These are phyloP conservation scores for Lipotes vexillifer DNA, from an alignment of 2,113 vertebrate genomes.

Conservation along the genomic window DNA sequence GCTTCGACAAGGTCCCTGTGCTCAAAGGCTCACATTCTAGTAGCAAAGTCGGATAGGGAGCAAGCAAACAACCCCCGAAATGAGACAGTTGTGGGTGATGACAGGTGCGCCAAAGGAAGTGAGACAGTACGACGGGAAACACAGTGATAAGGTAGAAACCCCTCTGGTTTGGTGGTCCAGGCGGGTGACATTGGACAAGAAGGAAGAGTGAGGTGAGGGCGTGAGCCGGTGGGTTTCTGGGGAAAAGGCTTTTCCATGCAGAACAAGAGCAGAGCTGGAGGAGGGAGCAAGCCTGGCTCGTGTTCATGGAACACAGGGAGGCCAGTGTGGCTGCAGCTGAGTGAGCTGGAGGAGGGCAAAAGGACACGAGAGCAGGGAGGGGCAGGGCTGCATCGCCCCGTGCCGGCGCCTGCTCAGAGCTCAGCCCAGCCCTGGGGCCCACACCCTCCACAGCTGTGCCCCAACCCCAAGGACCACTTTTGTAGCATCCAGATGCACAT, in stretches of 20 bases:
- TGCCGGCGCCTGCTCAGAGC: not conserved
- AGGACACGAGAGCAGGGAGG: no score
- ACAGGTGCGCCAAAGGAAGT: not conserved
- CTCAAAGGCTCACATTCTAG: not conserved
- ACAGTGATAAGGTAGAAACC: rapidly evolving
- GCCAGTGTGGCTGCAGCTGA: rapidly evolving
- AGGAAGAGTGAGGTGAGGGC: not conserved
- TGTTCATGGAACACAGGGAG: not conserved
- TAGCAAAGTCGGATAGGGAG: not conserved
- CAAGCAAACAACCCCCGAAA: not conserved
- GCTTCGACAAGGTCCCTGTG: rapidly evolving
- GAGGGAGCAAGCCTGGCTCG: not conserved
- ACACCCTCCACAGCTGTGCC: rapidly evolving
- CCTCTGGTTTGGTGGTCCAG: not conserved
- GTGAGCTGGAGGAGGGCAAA: no score
- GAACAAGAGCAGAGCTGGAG: not conserved
- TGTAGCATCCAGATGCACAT: not conserved
- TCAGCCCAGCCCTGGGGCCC: not conserved
- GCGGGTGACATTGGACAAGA: not conserved
- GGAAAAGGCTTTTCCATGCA: not conserved
- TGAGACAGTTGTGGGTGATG: rapidly evolving
- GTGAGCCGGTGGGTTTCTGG: not conserved
- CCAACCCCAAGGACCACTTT: not conserved
- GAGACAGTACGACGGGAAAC: rapidly evolving
- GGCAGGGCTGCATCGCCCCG: rapidly evolving